Evolutionary conservation across 1,140 invertebrate species (phyloP).

Genomic region (Drosophila insularis): DNA sequence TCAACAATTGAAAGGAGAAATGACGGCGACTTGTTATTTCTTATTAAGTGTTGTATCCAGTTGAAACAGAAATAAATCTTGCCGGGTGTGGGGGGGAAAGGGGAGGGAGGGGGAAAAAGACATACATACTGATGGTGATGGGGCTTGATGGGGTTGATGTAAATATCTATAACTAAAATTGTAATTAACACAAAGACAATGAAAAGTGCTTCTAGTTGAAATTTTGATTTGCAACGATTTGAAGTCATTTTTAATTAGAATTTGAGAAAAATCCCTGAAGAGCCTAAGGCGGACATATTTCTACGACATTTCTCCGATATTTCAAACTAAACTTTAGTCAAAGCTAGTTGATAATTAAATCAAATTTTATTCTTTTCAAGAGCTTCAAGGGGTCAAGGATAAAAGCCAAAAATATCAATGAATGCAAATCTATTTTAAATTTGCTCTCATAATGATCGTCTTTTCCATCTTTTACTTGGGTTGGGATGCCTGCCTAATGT

Average conservation of each 20-base stretch:
- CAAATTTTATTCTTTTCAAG: too few relatives aligned
- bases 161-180: constrained; percentile 6
- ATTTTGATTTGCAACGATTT: too few relatives aligned
- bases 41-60: constrained; percentile 58
- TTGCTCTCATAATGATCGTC: neutral
- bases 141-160: too few relatives aligned
- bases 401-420: neutral
- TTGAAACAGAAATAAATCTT: constrained; percentile 6
- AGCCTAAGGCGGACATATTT: too few relatives aligned
- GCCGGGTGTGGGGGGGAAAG: neutral
- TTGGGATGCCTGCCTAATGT: constrained; percentile 6
- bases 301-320: too few relatives aligned
- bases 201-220: neutral
- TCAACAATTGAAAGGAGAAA: constrained; percentile 47
- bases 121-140: too few relatives aligned
- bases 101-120: neutral
- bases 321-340: too few relatives aligned
- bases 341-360: too few relatives aligned
- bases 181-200: neutral
- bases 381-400: too few relatives aligned
- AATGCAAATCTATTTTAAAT: neutral
- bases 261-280: too few relatives aligned
- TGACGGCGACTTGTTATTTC: constrained; percentile 56
- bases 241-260: too few relatives aligned
- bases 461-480: neutral